Base-by-base conservation (phyloP, 2,797 vertebrate species). In the Naso thynnoides region DNA sequence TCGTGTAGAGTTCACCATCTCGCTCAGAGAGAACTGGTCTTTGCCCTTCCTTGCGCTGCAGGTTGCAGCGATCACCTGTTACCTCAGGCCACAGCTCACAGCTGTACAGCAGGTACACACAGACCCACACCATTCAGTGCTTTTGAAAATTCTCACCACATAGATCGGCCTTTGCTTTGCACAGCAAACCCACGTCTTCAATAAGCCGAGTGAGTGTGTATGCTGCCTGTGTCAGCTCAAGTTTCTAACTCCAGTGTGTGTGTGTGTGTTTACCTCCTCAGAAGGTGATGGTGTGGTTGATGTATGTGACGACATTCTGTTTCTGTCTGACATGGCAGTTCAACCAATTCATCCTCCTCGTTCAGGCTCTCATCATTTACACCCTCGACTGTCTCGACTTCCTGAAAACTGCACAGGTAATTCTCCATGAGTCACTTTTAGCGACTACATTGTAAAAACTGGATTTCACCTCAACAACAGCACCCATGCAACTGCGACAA, bases 241-340 rank as follows among this genome's bases (percentile, higher is more conserved):
- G 4, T 29, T 1, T 68, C 23, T 73, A 44, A 70, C 19, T 13
- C 3, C 10, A 4, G 31, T 44, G 36, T 23, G 36, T 69, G 10
- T 71, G 15, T 72, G 24, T 83, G 33, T 70, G 44, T 66, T 65
- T 49, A 66, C 70, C 79, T 81, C 41, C 33, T 21, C 92, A 99
- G 98, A 96, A 93, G 87, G 90, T 97, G 89, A 93, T 94, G 66
- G 94, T 97, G 85, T 86, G 92, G 88, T 84, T 94, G 86, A 91
- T 98, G 84, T 98, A 97, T 70, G 72, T 96, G 79, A 96, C 96
- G 16, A 98, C 97, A 0, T 95, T 98, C 81, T 95, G 96, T 73
- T 99, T 99, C 93, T 97, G 97, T 73, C 92, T 99, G 88, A 95
- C 96, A 3, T 99, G 98, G 98, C 98, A 99, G 85, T 99, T 99